Evolutionary conservation across 2,113 vertebrate genomes (phyloP).

Genomic region (Tympanuchus pallidicinctus): DNA sequence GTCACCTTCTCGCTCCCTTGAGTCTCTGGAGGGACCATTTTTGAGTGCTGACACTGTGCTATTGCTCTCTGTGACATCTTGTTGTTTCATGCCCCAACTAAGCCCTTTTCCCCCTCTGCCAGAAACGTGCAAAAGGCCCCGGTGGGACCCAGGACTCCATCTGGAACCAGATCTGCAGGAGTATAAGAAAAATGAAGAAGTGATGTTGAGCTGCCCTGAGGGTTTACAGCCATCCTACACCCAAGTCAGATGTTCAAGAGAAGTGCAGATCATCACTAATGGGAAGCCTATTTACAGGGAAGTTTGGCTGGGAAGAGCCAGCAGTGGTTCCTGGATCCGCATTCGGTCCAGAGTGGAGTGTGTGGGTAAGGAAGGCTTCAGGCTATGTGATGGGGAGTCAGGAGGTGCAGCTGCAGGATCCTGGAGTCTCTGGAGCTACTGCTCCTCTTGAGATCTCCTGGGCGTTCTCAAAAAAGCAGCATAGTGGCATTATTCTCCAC

Average conservation of each 20-base stretch:
- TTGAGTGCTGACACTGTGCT: not conserved
- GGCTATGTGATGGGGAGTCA: no score
- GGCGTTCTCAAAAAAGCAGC: not conserved
- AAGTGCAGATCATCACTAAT: accelerated
- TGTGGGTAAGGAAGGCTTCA: not conserved
- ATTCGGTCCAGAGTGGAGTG: not conserved
- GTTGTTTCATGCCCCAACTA: not conserved
- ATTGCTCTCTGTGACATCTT: not conserved
- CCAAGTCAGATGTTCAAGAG: not conserved
- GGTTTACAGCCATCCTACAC: not conserved
- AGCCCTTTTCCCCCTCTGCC: not conserved
- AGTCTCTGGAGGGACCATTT: not conserved
- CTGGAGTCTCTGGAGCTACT: not conserved
- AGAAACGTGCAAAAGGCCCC: not conserved
- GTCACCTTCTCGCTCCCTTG: not conserved
- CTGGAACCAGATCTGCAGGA: not conserved
- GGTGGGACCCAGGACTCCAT: not conserved
- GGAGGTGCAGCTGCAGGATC: not conserved
- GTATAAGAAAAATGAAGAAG: not conserved
- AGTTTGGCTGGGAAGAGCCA: not conserved
- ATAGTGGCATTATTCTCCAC: accelerated
- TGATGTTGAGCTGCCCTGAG: not conserved
- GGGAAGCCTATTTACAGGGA: not conserved
- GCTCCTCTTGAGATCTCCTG: not conserved
- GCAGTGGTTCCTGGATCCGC: not conserved